Evolutionary conservation across 1,140 invertebrate species (phyloP).

Genomic region (Drosophila baimaii): DNA sequence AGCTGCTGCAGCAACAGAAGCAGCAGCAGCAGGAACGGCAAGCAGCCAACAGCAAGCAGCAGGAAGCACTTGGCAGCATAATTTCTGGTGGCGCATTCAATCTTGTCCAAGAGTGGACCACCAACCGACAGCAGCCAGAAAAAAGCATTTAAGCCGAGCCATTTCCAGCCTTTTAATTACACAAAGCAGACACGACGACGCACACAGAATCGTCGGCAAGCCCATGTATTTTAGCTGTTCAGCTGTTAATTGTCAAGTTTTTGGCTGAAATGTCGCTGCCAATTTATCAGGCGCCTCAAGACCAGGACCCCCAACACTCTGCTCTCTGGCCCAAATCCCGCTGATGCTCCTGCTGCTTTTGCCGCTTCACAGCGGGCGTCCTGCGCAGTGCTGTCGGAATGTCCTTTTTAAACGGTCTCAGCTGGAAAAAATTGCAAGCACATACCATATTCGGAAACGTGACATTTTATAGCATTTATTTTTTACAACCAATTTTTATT

Average conservation of each 20-base stretch:
- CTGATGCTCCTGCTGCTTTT: conserved; percentile 36
- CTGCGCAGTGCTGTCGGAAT: conserved; percentile 26
- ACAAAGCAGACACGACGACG: conserved; percentile 38
- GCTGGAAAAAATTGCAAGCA: conserved; percentile 5
- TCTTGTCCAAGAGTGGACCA: conserved; percentile 71
- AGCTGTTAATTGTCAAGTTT: conserved; percentile 75
- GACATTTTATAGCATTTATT: conserved; percentile 7
- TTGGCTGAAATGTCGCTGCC: conserved; percentile 80
- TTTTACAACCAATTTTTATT: conserved; percentile 10
- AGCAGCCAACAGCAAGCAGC: conserved; percentile 7
- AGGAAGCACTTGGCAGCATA: conserved; percentile 67
- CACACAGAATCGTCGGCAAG: conserved; percentile 13
- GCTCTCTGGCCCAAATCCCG: conserved; percentile 15
- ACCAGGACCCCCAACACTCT: conserved; percentile 11
- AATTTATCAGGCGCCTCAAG: conserved; percentile 70
- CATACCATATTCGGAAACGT: conserved; percentile 2
- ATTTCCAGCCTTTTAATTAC: conserved; percentile 80
- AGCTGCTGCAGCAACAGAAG: conserved; percentile 20
- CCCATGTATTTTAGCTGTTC: conserved; percentile 59
- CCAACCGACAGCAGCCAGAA: conserved; percentile 45
- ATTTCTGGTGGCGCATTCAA: conserved; percentile 70
- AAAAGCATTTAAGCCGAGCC: conserved; percentile 69
- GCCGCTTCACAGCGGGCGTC: conserved; percentile 45
- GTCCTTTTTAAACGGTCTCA: conserved; percentile 16
- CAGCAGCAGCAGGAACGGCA: conserved; percentile 8